phyloP scores from a whole-genome alignment of 2,888 invertebrate species.

The Athrips mouffetella region DNA sequence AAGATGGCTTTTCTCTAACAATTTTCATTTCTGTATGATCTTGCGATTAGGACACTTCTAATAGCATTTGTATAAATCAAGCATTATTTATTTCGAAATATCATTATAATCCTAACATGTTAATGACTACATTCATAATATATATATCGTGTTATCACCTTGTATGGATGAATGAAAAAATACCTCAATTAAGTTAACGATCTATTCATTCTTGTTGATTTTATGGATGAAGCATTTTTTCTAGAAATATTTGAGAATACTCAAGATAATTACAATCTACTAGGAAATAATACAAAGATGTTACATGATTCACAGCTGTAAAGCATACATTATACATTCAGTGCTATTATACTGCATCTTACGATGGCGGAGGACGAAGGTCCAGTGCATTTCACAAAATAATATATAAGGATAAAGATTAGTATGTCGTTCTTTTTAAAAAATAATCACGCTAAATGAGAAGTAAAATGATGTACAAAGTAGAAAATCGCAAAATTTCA shows the following conservation, averaged over 20 bases:
- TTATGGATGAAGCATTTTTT: slow-evolving; percentile 2
- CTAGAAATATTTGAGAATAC: not conserved
- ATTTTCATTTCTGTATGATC: too few species aligned
- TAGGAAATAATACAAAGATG: not conserved
- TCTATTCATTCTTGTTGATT: slow-evolving; percentile 4
- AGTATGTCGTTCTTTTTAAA: too few species aligned
- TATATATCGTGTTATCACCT: slow-evolving; percentile 7
- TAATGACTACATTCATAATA: not conserved
- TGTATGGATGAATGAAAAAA: slow-evolving; percentile 13
- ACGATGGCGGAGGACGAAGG: too few species aligned
- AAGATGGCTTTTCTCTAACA: too few species aligned
- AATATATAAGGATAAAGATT: too few species aligned
- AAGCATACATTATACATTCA: not conserved
- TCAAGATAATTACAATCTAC: not conserved
- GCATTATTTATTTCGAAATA: not conserved
- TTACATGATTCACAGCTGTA: slow-evolving; percentile 6
- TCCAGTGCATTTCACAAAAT: too few species aligned
- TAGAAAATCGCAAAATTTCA: too few species aligned
- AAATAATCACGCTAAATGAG: too few species aligned
- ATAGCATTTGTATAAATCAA: not conserved
- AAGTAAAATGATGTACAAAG: too few species aligned
- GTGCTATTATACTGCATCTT: not conserved
- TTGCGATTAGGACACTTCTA: too few species aligned
- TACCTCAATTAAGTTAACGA: slow-evolving; percentile 10
- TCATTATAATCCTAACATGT: too few species aligned